These are phyloP conservation scores for Netelia virgata DNA, from an alignment of 2,888 invertebrate genomes.

Conservation along the genomic window DNA sequence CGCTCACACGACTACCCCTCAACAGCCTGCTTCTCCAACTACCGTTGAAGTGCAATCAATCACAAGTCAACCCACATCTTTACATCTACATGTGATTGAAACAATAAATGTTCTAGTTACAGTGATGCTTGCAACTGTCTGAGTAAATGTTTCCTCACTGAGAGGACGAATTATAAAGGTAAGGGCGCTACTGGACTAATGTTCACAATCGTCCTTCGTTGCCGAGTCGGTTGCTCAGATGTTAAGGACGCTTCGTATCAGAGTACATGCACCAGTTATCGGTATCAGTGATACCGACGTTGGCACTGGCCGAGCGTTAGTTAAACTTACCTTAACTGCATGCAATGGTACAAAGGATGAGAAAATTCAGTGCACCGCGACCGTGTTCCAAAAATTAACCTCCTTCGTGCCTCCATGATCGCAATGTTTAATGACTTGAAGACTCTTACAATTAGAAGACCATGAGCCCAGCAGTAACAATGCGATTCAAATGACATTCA, in stretches of 20 bases:
- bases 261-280: constrained; percentile 51
- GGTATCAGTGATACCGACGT: constrained; percentile 52
- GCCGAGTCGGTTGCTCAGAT: constrained; percentile 57
- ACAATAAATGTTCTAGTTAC: constrained; percentile 18
- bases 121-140: constrained; percentile 24
- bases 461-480: constrained; percentile 23
- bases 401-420: constrained; percentile 34
- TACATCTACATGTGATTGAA: not conserved
- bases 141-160: constrained; percentile 32
- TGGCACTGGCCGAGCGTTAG: constrained; percentile 22
- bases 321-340: not conserved
- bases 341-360: not conserved
- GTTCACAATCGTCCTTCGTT: constrained; percentile 66
- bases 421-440: constrained; percentile 7
- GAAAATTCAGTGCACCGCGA: constrained; percentile 19
- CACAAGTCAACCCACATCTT: not conserved
- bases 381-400: constrained; percentile 33
- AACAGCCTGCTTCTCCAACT: too few species aligned
- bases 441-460: constrained; percentile 41
- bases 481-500: constrained; percentile 25
- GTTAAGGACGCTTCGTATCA: constrained; percentile 47
- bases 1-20: not conserved
- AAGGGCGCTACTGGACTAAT: constrained; percentile 65
- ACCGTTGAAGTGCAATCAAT: constrained; percentile 10
- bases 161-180: constrained; percentile 41